Conservation (phyloP, 2,888 invertebrate species). For the Scaptomyza reducta region DNA sequence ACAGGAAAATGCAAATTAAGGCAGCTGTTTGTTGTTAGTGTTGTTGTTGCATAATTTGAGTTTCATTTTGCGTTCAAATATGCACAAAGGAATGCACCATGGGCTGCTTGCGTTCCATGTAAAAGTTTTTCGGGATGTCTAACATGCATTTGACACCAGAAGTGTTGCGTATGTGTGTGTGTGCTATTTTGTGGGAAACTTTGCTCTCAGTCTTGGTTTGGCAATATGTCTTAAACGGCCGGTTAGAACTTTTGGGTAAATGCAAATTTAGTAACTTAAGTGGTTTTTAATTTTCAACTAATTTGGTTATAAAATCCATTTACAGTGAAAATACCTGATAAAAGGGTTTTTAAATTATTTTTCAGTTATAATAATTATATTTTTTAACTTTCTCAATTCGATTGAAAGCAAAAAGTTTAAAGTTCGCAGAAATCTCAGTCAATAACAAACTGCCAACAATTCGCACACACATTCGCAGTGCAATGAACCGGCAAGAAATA, state of each 20-base stretch:
- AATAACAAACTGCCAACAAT: not conserved
- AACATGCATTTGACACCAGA: slow-evolving; percentile 39
- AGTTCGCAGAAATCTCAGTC: not conserved
- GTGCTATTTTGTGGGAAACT: slow-evolving; percentile 16
- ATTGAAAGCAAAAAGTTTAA: too few species aligned
- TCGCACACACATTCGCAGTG: not conserved
- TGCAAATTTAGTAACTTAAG: slow-evolving; percentile 47
- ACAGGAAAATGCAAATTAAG: slow-evolving; percentile 71
- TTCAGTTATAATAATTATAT: too few species aligned
- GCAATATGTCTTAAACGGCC: slow-evolving; percentile 9
- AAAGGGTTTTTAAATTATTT: too few species aligned
- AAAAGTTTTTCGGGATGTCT: slow-evolving; percentile 38
- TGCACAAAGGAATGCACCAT: slow-evolving; percentile 38
- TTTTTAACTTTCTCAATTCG: too few species aligned
- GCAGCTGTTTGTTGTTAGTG: slow-evolving; percentile 21
- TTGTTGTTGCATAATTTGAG: slow-evolving; percentile 47
- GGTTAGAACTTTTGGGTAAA: slow-evolving; percentile 23
- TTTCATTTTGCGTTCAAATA: slow-evolving; percentile 52
- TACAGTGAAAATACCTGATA: too few species aligned
- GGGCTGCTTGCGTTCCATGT: slow-evolving; percentile 13
- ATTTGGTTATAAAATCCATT: not conserved
- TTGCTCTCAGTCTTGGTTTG: slow-evolving; percentile 23
- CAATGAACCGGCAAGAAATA: slow-evolving; percentile 11
- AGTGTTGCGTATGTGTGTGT: slow-evolving; percentile 47
- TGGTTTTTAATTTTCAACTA: slow-evolving; percentile 30